A percentile compares a stretch with the other conserved stretches of the same genome.
These are phyloP conservation scores for Rhimphoctona megacephalus DNA, from an alignment of 2,888 invertebrate species.

Conservation along the genomic window DNA sequence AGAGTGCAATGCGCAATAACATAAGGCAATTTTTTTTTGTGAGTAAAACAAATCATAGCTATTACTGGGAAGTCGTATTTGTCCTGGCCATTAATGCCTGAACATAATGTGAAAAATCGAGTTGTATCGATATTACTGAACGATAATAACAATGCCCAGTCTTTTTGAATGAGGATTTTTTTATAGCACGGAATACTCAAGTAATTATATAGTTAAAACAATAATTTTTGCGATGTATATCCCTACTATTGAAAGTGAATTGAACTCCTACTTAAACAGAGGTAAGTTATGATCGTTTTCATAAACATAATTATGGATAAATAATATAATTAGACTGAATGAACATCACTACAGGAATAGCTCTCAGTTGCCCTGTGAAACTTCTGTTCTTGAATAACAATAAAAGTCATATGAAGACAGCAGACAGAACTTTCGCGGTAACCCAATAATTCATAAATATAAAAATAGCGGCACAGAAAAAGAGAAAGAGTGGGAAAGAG, in stretches of 20 bases:
- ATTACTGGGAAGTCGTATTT: background rate
- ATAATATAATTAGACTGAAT: conserved; percentile 21
- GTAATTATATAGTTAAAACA: background rate
- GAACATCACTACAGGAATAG: conserved; percentile 8
- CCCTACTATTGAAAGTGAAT: conserved; percentile 12
- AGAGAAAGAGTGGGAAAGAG: background rate
- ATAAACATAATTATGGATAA: background rate
- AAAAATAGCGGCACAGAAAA: conserved; percentile 1
- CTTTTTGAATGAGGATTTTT: background rate
- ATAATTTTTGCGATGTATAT: conserved; percentile 5
- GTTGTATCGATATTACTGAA: background rate
- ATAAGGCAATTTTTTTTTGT: background rate
- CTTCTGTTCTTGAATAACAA: conserved; percentile 38
- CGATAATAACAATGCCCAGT: background rate
- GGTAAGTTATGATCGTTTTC: background rate
- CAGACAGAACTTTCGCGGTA: conserved; percentile 49
- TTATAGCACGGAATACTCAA: background rate
- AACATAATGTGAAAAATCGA: background rate
- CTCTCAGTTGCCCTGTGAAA: conserved; percentile 45
- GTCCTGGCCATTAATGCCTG: too few species aligned
- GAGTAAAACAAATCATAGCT: background rate
- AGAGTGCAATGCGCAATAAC: background rate
- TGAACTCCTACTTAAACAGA: conserved; percentile 25
- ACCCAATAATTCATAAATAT: conserved; percentile 42
- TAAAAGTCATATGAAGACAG: conserved; percentile 17